phyloP scores from a whole-genome alignment of 37 sponge, comb jelly and placozoan genomes.

The Geodia barretti region DNA sequence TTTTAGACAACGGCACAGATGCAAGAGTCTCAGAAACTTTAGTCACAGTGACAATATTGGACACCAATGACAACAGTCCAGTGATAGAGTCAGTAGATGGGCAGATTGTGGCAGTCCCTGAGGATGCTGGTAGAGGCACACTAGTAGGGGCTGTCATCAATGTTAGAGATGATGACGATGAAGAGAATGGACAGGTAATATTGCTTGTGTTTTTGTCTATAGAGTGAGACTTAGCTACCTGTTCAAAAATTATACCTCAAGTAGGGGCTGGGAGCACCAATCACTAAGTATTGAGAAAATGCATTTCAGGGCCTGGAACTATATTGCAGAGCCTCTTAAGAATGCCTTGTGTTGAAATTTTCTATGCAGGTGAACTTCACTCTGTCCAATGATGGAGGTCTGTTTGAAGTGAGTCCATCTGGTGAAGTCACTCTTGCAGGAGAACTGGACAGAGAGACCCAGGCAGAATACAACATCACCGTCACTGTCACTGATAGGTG shows the following conservation, averaged over 20 bases:
- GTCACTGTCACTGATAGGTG: constrained; percentile 34
- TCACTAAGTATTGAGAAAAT: too few relatives aligned
- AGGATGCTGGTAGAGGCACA: neutral
- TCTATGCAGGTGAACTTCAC: constrained; percentile 22
- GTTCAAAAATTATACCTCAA: too few relatives aligned
- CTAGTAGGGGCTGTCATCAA: neutral
- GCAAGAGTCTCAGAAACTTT: neutral
- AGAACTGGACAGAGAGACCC: constrained; percentile 40
- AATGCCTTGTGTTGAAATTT: too few relatives aligned
- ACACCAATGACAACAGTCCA: constrained; percentile 43
- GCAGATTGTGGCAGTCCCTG: constrained; percentile 5
- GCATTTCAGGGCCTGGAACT: neutral
- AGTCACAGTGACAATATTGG: neutral
- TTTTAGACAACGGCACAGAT: neutral
- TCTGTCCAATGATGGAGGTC: constrained; percentile 46
- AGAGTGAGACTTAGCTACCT: too few relatives aligned
- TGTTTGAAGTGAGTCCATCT: constrained; percentile 18
- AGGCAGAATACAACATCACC: constrained; percentile 17
- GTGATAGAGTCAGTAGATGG: neutral
- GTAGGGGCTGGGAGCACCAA: too few relatives aligned
- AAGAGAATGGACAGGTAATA: constrained; percentile 37
- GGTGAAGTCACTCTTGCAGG: constrained; percentile 19
- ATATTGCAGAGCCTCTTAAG: neutral
- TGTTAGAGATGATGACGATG: constrained; percentile 37
- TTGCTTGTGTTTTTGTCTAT: neutral